A percentile compares a stretch with the other conserved stretches of the same genome.
phyloP scores from a whole-genome alignment of 2,888 invertebrate species.

The Trichogramma evanescens region DNA sequence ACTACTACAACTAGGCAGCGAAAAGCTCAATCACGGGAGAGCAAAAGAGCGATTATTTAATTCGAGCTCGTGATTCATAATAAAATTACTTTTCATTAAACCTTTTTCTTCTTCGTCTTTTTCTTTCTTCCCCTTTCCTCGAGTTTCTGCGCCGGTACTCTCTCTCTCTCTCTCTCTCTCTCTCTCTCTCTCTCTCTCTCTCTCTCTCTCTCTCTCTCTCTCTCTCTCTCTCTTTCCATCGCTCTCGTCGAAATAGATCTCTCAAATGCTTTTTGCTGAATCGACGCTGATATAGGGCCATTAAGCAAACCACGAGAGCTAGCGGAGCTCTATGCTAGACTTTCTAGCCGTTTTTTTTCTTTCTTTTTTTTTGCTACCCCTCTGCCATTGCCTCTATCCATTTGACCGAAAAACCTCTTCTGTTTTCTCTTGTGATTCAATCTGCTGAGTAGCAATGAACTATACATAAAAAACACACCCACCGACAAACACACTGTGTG shows the following conservation, averaged over 20 bases:
- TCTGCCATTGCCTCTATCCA: neutral
- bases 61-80: neutral
- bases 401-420: slow-evolving; percentile 1
- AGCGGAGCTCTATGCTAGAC: slow-evolving; percentile 1
- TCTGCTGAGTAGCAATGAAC: neutral
- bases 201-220: no score
- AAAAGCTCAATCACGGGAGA: no score
- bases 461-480: neutral
- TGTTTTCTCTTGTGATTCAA: slow-evolving; percentile 8
- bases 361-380: neutral
- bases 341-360: neutral
- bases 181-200: no score
- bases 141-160: neutral
- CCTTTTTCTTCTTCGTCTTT: no score
- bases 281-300: slow-evolving; percentile 6
- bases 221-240: no score
- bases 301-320: neutral
- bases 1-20: no score
- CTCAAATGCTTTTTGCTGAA: slow-evolving; percentile 12
- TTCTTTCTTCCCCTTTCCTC: neutral
- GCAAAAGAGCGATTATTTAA: no score
- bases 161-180: no score
- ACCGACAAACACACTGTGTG: neutral
- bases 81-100: neutral
- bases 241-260: neutral